Evolutionary conservation across 1,140 invertebrate species (phyloP), one percentile per base, ranked within the genome.

Genomic region (Heliconius hermathena): DNA sequence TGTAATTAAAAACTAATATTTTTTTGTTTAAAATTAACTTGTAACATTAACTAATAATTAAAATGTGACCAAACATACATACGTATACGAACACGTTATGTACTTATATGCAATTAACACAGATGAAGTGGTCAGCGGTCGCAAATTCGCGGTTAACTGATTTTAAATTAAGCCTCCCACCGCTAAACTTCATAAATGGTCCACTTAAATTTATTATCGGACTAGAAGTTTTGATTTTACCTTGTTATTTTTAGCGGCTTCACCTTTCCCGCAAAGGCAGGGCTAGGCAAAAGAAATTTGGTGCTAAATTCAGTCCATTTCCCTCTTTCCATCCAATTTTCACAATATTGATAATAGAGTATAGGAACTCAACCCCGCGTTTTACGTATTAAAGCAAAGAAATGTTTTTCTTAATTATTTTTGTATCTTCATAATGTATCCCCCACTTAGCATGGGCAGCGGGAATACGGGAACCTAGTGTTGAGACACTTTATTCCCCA

Each of bases 91-190:
- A 16, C 41, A 16, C 11, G 13, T 46, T 46, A 46, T 29, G 8
- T 29, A 66, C 72, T 70, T 52, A 33, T 41, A 22, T 76, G 57
- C 60, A 70, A 38, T 76, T 75, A 60, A 41, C 77, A 60, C 60
- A 74, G 78, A 79, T 79, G 73, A 74, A 79, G 73, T 74, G 78
- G 78, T 79, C 46, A 46, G 78, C 73, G 78, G 78, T 79, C n/a
- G 46, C 60, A 18, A 76, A 49, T 74, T 54, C 78, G 74, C 70
- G 78, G 78, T 80, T 76, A 41, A 73, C 78, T 80, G 66, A 80
- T 80, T 80, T 76, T 71, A 74, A 76, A 80, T 80, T 80, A 80
- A 66, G 60, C 74, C 26, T 74, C 8, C 20, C 49, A 80, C 78
- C 78, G 46, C 78, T 76, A 80, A 76, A 80, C 75, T 74, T 70